Conservation (phyloP, 2,888 invertebrate genomes). For the Abscondita cerata region DNA sequence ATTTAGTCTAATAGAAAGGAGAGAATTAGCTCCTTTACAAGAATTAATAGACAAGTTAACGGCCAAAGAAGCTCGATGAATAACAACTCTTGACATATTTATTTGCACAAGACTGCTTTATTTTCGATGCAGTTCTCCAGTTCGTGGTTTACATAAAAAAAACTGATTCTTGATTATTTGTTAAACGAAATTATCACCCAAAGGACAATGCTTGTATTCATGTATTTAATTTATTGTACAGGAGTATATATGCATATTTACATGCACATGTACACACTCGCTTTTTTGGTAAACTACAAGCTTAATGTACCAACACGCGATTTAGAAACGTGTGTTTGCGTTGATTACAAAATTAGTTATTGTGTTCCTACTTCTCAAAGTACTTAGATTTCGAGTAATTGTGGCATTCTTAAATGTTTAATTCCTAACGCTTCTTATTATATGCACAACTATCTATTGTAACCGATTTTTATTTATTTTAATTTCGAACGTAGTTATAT, state of each 20-base stretch:
- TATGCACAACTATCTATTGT: neutral
- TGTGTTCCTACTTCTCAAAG: constrained; percentile 14
- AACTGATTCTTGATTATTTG: neutral
- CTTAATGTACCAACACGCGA: too few relatives aligned
- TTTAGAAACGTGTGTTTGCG: too few relatives aligned
- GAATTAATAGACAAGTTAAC: constrained; percentile 97
- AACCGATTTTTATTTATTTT: constrained; percentile 9
- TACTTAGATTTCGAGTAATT: constrained; percentile 7
- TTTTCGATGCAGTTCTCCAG: neutral
- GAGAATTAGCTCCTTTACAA: constrained; percentile 95
- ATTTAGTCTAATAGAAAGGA: constrained; percentile 94
- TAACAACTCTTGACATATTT: constrained; percentile 12
- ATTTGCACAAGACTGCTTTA: constrained; percentile 24
- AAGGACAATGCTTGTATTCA: too few relatives aligned
- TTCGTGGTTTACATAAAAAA: too few relatives aligned
- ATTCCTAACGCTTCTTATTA: constrained; percentile 5
- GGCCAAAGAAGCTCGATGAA: constrained; percentile 86
- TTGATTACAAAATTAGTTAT: neutral
- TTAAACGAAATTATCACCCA: too few relatives aligned
- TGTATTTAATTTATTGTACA: too few relatives aligned
- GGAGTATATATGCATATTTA: too few relatives aligned
- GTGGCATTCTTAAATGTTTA: constrained; percentile 3
- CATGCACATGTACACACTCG: too few relatives aligned
- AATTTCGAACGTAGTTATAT: constrained; percentile 1
- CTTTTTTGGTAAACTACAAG: too few relatives aligned